A percentile compares a stretch with the other conserved stretches of the same genome.
Conservation (phyloP, 2,888 invertebrate species). For the Drosophila aldrichi region DNA sequence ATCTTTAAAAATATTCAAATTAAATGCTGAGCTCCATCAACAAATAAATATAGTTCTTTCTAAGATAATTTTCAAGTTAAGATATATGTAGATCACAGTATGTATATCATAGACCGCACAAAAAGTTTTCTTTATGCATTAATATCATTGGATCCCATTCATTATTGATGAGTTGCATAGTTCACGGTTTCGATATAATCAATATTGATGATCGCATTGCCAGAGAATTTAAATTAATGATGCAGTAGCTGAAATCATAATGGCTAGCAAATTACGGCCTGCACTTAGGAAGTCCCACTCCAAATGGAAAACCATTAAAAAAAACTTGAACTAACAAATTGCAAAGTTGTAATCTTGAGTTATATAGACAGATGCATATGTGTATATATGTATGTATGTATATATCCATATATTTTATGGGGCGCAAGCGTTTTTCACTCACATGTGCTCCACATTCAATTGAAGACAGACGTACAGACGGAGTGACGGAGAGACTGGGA, state of each 20-base stretch:
- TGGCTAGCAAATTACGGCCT: constrained; percentile 29
- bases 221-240: constrained; percentile 40
- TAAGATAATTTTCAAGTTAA: background rate
- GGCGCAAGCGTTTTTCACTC: constrained; percentile 50
- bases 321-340: constrained; percentile 47
- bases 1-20: background rate
- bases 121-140: background rate
- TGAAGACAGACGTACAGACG: constrained; percentile 6
- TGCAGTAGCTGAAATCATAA: constrained; percentile 41
- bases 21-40: too few relatives aligned
- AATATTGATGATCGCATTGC: constrained; percentile 43
- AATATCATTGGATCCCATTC: background rate
- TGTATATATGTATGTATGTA: background rate
- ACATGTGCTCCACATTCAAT: constrained; percentile 43
- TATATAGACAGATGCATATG: constrained; percentile 9
- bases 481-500: constrained; percentile 1
- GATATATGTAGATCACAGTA: background rate
- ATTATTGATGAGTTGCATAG: constrained; percentile 1
- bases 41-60: too few relatives aligned
- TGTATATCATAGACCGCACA: background rate
- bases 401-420: constrained; percentile 28
- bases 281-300: constrained; percentile 17
- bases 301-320: constrained; percentile 58
- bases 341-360: constrained; percentile 53
- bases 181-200: constrained; percentile 22